Base-by-base conservation (phyloP, 1,140 invertebrate species). In the Pseudomyrmex sp. region DNA sequence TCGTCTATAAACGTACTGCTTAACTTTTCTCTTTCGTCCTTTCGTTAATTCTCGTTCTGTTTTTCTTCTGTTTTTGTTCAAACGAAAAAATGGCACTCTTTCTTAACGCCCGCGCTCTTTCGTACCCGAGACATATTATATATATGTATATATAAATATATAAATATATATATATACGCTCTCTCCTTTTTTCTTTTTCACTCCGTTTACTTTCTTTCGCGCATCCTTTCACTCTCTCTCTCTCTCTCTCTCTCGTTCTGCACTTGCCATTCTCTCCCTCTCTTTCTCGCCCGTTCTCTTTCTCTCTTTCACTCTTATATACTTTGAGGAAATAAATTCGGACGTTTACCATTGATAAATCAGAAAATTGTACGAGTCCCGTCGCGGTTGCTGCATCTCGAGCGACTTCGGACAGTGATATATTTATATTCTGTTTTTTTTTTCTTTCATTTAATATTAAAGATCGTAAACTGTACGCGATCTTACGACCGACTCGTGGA, bases 1-100 rank as follows among this genome's bases (percentile, higher is more conserved):
- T 35, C 83, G 65, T 88, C 86, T 91, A 35, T 35, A 88, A 90
- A 89, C 90, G 82, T 92, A 90, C 83, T 85, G 86, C 80, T 90
- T 92, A 91, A 88, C 83, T 89, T 35, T 35, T 35, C 35, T 88
- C 86, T 88, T 86, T 88, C 86, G 83, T 86, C 59, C 68, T 66
- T 73, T 89, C 68, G 44, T 63, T 70, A 84, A 83, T 70, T 18
- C 69, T 65, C 2, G 61, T 63, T 18, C 44, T 75, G 61, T 85
- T 68, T 8, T 52, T 66, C 66, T 50, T 70, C 76, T 35, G 59
- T 10, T 61, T 83, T 65, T 84, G 9, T 26, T 70, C 23, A 62
- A 85, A 35, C 35, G 63, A 52, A 83, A 83, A 85, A 83, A n/a
- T 23, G 35, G 35, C 48, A 66, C 69, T 46, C 62, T 58, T 73